phyloP scores from a whole-genome alignment of 2,113 vertebrate genomes.

The Cinclus cinclus region DNA sequence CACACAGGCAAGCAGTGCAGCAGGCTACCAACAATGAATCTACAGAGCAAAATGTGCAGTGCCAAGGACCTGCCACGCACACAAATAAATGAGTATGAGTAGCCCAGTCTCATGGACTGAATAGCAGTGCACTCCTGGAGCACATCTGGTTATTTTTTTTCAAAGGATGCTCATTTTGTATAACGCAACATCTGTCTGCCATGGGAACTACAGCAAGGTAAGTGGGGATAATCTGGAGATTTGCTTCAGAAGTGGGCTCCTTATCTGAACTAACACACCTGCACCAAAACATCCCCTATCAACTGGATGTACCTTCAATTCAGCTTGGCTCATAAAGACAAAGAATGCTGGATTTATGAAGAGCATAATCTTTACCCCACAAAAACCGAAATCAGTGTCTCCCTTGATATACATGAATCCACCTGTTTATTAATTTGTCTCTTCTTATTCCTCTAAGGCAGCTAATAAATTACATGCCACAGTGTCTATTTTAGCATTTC shows the following conservation, averaged over 20 bases:
- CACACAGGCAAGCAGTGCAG: neutral
- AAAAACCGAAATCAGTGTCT: neutral
- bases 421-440: neutral
- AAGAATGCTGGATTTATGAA: neutral
- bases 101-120: neutral
- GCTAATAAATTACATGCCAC: neutral
- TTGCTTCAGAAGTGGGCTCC: neutral
- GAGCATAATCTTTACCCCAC: rapidly evolving
- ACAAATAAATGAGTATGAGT: neutral
- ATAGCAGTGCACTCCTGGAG: neutral
- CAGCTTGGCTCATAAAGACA: neutral
- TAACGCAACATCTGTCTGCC: neutral
- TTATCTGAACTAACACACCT: neutral
- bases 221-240: neutral
- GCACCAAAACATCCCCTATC: neutral
- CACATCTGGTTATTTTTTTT: neutral
- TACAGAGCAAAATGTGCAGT: neutral
- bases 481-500: neutral
- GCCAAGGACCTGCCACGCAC: neutral
- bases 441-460: neutral
- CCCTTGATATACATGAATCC: neutral
- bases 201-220: neutral
- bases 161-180: neutral
- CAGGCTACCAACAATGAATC: rapidly evolving
- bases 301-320: neutral